Base-by-base conservation (phyloP, 2,888 invertebrate genomes). In the Cremastobaeus sp. region DNA sequence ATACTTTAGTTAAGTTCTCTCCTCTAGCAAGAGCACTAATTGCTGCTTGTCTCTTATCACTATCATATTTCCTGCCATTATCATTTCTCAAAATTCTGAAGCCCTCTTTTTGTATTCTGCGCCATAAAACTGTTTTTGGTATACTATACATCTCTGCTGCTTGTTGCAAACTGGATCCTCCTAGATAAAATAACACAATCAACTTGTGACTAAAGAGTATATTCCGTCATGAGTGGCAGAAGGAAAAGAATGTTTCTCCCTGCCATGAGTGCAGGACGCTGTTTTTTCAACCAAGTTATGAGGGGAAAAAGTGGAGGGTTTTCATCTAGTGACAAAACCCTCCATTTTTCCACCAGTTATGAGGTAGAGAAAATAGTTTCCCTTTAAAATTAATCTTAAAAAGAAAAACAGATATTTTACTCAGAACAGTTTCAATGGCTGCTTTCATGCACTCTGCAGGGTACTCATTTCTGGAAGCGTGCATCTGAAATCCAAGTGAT, bases 51-150 rank as follows among this genome's bases (percentile, higher is more conserved):
- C 86, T 83, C 69, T 81, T 86, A 12, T 86, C 87, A 11, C 82
- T 78, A 14, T 81, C 84, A 64, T 88, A 88, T 3, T 82, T 80
- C 43, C 83, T 84, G 32, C 83, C 85, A 62, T 78, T 76, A 52
- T 85, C 85, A 0, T 82, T 77, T 41, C 86, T 82, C 9, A 83
- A 62, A 45, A 83, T 82, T 52, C 83, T 80, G 76, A 82, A 84
- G 0, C 86, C 85, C 69, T 87, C 87, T 74, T 88, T 88, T 62
- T 88, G 87, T 69, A 89, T 88, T 70, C 88, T 81, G 54, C 89
- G 80, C 89, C 89, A 89, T 14, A 89, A 80, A 9, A 89, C 89
- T 14, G 89, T 89, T 81, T 89, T 89, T 9, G 89, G 89, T 70
- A 89, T 88, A 32, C 84, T 83, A 73, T 81, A 88, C 79, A 84